Evolutionary conservation across 2,888 invertebrate genomes (phyloP), one percentile per base, ranked within the genome.

Genomic region (Caenorhabditis plicata): DNA sequence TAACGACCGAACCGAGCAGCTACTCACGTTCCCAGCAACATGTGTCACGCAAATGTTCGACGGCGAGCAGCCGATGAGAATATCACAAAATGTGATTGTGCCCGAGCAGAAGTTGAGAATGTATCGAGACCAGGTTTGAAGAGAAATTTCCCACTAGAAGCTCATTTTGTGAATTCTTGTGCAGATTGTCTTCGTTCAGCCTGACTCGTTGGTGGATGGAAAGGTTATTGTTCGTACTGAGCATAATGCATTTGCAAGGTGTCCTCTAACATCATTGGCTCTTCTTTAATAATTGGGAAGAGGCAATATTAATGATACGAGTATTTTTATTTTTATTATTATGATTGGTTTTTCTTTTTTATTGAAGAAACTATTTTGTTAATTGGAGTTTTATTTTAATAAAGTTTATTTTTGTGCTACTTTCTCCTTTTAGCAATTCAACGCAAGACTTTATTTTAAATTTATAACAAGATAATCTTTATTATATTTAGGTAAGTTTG

Each of bases 141-240:
- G 4, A 32, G 13, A 32, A 7, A 32, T 32, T n/a, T 17, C 15
- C 13, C 32, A 32, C n/a, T n/a, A 29, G 29, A 7, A 7, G 29
- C 29, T 29, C 7, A 29, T 9, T 29, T 17, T 32, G 13, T 17
- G 11, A 32, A 32, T 15, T 15, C 5, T 9, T 45, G 54, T 73
- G 38, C 57, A 76, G 75, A 73, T 78, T n/a, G 78, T 79, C 8
- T 79, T 79, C 44, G 79, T 74, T 4, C 77, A 78, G 41, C 74
- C 79, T 2, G 75, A 80, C 36, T 74, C 76, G 19, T 49, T 80
- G 19, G 33, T 52, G 19, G 72, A 78, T 26, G 73, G 71, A 29
- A 68, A 73, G 45, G 74, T 79, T 13, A 66, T 68, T 2, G 68
- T 79, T 22, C 64, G 79, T 32, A 79, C 72, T 22, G 79, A 74